Evolutionary conservation across 2,888 invertebrate species (phyloP), one percentile per base, ranked within the genome.

Genomic region (Callyntrura sp.): DNA sequence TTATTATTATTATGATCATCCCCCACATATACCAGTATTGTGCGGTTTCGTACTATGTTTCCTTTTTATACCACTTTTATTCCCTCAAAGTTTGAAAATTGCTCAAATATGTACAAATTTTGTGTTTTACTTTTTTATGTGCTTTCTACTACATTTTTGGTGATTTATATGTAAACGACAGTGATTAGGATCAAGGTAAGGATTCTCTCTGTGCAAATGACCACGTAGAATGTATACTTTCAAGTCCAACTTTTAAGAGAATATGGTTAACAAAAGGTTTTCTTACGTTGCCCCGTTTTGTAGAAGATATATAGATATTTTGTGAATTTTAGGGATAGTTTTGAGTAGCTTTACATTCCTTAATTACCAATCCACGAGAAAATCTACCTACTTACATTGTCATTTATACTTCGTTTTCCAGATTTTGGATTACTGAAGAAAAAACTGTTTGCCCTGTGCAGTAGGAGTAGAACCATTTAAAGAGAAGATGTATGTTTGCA

Each of bases 101-200:
- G 35, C 35, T 6, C 6, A 35, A 35, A 35, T 35, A 35, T 35
- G 35, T 35, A 57, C 57, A 51, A 55, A 57, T 17, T 28, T n/a
- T 14, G 11, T 25, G 28, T 70, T 43, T 70, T 8, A 17, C 43
- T 43, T 70, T 81, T 83, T 57, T 84, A 57, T 55, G 28, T 17
- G 28, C 78, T 78, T 78, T 78, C 73, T 51, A 55, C 28, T 6
- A 43, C 62, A 65, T 81, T 83, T 83, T 51, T 43, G 48, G 62
- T 82, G 83, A 83, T 83, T 83, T 83, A 83, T 83, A 51, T 51
- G 83, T 28, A 83, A 65, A 65, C 14, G 23, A 11, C 28, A 65
- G 1, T 68, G 83, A 83, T 83, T 82, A 83, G 68, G 83, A 83
- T 83, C 83, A 83, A 62, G 43, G 43, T 20, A 62, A 62, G 60